These are phyloP conservation scores for Osmerus mordax DNA, from an alignment of 2,113 vertebrate genomes.

Conservation along the genomic window DNA sequence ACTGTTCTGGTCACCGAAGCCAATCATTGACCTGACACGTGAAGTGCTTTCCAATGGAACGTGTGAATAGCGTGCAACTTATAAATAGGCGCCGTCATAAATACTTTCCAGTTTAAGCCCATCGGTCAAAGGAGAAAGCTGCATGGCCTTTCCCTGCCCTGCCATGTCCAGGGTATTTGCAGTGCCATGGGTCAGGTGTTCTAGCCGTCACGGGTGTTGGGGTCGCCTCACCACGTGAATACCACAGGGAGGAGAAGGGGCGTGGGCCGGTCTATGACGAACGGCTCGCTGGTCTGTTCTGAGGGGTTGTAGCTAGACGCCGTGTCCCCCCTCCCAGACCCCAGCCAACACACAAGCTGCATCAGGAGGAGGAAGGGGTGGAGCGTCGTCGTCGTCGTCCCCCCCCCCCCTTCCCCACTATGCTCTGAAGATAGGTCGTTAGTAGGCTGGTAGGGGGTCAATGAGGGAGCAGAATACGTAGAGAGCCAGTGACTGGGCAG, in stretches of 20 bases:
- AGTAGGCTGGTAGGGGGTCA: no score
- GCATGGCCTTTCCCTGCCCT: conserved; percentile 38
- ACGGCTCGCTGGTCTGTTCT: conserved; percentile 24
- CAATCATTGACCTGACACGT: conserved; percentile 35
- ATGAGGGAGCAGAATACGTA: no score
- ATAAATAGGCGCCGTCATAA: conserved; percentile 61
- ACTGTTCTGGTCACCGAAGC: conserved; percentile 15
- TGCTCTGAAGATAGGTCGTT: no score
- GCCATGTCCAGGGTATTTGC: conserved; percentile 25
- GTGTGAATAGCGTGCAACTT: conserved; percentile 46
- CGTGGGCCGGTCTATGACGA: conserved; percentile 17
- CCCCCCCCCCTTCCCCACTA: no score
- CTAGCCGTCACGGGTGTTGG: not conserved
- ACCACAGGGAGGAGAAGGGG: not conserved
- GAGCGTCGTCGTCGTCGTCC: no score
- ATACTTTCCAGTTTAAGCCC: conserved; percentile 47
- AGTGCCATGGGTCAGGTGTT: conserved; percentile 14
- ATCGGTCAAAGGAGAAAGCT: conserved; percentile 58
- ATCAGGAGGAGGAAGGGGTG: not conserved
- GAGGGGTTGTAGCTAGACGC: conserved; percentile 14
- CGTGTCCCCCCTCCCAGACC: not conserved
- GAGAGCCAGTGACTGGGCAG: no score
- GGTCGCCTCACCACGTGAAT: conserved; percentile 7
- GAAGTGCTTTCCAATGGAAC: conserved; percentile 42
- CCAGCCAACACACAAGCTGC: not conserved